Evolutionary conservation across 2,888 invertebrate species (phyloP), one percentile per base, ranked within the genome.

Genomic region (Phengaris alcon): DNA sequence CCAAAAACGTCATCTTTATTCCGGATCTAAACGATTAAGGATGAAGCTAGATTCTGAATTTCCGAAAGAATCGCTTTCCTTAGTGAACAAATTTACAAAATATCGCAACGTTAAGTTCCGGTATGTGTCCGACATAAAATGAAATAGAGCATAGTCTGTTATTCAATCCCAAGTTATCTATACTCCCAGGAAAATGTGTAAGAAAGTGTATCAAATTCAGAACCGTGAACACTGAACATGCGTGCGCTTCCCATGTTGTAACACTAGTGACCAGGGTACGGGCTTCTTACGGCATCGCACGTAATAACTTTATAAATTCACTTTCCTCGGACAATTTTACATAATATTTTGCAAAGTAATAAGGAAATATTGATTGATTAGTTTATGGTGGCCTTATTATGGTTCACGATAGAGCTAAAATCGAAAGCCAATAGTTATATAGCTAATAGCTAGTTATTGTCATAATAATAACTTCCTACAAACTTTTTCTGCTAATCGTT

Each of bases 241-340:
- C 35, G 35, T 64, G 35, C 22, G 35, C 64, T 64, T 64, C 64
- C 64, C 64, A 64, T 64, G 64, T 64, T 64, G 64, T 44, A 64
- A 64, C 64, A 64, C 35, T 4, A 64, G 13, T 35, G 64, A 15
- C 64, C 35, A 35, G 35, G 64, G 64, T 64, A 35, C 59, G 12
- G 59, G 51, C 54, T 54, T 15, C 64, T 64, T 64, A 64, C 64
- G 64, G 64, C 64, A 64, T 6, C 64, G 64, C 13, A 1, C 64
- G 35, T 44, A 64, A 64, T 64, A 64, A 64, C 64, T 64, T 64
- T 64, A 64, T 64, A 64, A 64, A 64, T 64, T 64, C 35, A 35
- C 64, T 44, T 64, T 35, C 64, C 64, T 12, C 35, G 13, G 64
- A 64, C 64, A 15, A 2, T 59, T 64, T 64, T 64, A 64, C 35